These are phyloP conservation scores for Atractosteus spatula DNA, from an alignment of 2,113 vertebrate species.

Conservation along the genomic window DNA sequence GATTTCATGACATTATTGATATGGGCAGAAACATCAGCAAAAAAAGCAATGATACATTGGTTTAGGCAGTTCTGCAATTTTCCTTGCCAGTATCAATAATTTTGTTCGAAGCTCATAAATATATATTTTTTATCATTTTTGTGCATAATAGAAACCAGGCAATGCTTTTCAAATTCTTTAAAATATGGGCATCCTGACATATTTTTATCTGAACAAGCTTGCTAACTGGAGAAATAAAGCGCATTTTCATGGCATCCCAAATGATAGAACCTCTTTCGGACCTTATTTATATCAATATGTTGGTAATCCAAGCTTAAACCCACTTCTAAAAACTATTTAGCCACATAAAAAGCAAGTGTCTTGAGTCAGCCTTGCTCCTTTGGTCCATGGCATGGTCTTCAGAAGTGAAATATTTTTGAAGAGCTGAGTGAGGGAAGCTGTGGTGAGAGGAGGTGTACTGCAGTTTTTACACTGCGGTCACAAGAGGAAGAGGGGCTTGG, in stretches of 20 bases:
- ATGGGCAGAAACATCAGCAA: constrained; percentile 60
- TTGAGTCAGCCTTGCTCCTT: too few species aligned
- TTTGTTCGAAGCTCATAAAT: constrained; percentile 61
- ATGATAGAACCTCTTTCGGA: too few species aligned
- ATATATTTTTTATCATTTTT: constrained; percentile 44
- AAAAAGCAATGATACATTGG: constrained; percentile 51
- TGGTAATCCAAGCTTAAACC: too few species aligned
- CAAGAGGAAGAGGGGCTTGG: constrained; percentile 35
- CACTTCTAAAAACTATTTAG: too few species aligned
- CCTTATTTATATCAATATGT: too few species aligned
- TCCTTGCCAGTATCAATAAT: constrained; percentile 66
- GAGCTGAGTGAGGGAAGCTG: constrained; percentile 39
- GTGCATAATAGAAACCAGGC: constrained; percentile 60
- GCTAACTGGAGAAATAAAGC: too few species aligned
- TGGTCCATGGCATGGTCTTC: neutral
- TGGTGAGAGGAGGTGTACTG: constrained; percentile 28
- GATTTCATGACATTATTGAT: constrained; percentile 62
- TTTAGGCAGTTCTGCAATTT: constrained; percentile 46
- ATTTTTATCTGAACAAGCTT: too few species aligned
- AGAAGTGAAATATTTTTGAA: constrained; percentile 13
- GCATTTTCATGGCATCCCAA: too few species aligned
- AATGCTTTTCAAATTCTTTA: constrained; percentile 49
- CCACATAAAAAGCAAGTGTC: too few species aligned
- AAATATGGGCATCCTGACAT: constrained; percentile 27
- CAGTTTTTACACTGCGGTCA: constrained; percentile 45